Evolutionary conservation across 2,888 invertebrate genomes (phyloP).

Genomic region (Drosophila rubida): DNA sequence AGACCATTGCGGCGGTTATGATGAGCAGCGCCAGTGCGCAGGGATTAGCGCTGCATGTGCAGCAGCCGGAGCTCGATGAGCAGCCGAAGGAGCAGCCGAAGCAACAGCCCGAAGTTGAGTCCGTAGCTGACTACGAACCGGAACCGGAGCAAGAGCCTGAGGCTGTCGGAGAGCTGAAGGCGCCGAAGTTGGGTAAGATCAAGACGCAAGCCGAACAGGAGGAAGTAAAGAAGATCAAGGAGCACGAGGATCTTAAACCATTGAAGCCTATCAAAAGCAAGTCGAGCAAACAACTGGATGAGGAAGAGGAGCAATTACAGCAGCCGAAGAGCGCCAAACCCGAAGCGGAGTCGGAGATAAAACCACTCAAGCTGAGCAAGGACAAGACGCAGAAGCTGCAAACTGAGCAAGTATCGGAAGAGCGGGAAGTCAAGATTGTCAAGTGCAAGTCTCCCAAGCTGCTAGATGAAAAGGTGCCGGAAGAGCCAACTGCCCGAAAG

Average conservation of each 20-base stretch:
- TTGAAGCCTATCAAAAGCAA: neutral
- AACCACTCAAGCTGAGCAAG: neutral
- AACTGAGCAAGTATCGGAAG: neutral
- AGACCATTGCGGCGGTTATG: slow-evolving; percentile 53
- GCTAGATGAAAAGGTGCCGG: neutral
- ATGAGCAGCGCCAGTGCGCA: slow-evolving; percentile 69
- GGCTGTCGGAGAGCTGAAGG: neutral
- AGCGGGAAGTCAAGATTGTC: neutral
- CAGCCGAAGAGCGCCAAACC: neutral
- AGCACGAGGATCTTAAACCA: neutral
- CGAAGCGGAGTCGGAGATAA: neutral
- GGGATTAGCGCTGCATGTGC: slow-evolving; percentile 57
- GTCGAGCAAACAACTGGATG: neutral
- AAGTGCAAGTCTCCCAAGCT: neutral
- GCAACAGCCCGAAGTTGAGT: too few species aligned
- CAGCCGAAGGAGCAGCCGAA: slow-evolving; percentile 16
- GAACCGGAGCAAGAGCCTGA: neutral
- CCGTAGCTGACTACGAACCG: neutral
- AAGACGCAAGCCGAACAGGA: neutral
- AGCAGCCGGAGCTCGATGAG: neutral
- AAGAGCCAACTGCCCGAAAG: neutral
- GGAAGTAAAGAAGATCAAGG: slow-evolving; percentile 1
- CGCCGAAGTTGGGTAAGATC: neutral
- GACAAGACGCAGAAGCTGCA: neutral
- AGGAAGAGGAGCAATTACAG: neutral